Evolutionary conservation across 2,797 vertebrate species (phyloP).

Genomic region (Acanthiza pusilla): DNA sequence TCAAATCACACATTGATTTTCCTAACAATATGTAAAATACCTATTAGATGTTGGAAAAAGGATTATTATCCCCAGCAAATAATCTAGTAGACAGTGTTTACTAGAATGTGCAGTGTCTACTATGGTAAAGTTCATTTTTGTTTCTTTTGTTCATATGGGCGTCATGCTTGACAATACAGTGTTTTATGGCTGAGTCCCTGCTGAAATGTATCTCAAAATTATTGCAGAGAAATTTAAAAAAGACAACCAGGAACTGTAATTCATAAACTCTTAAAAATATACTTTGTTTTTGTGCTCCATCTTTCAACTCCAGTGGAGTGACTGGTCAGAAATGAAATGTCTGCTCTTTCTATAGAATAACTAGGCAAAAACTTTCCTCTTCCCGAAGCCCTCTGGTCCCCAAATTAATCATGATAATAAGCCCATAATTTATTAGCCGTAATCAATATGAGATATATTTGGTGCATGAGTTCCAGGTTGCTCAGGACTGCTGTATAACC

Average conservation of each 20-base stretch:
- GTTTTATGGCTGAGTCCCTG: background rate
- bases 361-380: background rate
- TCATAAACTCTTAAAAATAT: background rate
- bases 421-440: background rate
- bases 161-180: background rate
- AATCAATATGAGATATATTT: background rate
- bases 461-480: background rate
- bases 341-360: background rate
- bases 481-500: background rate
- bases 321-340: background rate
- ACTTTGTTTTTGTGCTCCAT: background rate
- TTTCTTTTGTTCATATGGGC: background rate
- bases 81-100: background rate
- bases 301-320: background rate
- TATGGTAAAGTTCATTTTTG: background rate
- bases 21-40: background rate
- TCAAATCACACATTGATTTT: background rate
- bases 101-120: background rate
- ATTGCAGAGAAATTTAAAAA: background rate
- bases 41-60: background rate
- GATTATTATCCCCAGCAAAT: background rate
- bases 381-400: background rate
- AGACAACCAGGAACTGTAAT: background rate
- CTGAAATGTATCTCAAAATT: background rate
- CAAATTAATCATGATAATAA: background rate